Conservation (phyloP, 2,888 invertebrate species). For the Odontocerum albicorne region DNA sequence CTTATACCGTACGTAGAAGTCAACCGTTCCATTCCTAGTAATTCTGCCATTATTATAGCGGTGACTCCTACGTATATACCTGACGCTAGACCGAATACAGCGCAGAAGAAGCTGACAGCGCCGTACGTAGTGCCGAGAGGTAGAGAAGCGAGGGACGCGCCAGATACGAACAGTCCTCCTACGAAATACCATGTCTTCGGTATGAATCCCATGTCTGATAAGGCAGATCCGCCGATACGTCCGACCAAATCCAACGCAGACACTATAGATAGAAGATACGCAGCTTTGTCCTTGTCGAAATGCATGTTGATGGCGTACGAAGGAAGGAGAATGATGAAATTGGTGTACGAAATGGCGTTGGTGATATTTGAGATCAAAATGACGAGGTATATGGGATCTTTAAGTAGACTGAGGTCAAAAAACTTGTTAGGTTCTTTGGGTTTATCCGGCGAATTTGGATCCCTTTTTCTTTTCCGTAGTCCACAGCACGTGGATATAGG, state of each 20-base stretch:
- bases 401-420: constrained; percentile 72
- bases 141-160: constrained; percentile 69
- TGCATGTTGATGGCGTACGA: constrained; percentile 71
- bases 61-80: constrained; percentile 86
- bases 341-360: constrained; percentile 84
- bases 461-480: constrained; percentile 45
- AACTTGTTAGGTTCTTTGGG: constrained; percentile 62
- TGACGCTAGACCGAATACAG: constrained; percentile 78
- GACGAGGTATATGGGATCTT: constrained; percentile 78
- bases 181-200: constrained; percentile 85
- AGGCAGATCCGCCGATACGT: constrained; percentile 80
- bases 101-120: constrained; percentile 69
- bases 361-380: constrained; percentile 84
- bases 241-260: constrained; percentile 81
- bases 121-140: constrained; percentile 69
- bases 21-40: constrained; percentile 80
- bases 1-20: constrained; percentile 87
- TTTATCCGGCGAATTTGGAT: constrained; percentile 43
- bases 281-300: constrained; percentile 71
- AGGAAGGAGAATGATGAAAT: constrained; percentile 81
- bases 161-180: constrained; percentile 75
- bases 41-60: constrained; percentile 85
- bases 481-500: constrained; percentile 52
- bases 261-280: constrained; percentile 76
- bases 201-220: constrained; percentile 75